Percentiles rank a stretch among this genome's conserved stretches.
phyloP scores from a whole-genome alignment of 2,888 invertebrate species.

The Heteropelma amictum region DNA sequence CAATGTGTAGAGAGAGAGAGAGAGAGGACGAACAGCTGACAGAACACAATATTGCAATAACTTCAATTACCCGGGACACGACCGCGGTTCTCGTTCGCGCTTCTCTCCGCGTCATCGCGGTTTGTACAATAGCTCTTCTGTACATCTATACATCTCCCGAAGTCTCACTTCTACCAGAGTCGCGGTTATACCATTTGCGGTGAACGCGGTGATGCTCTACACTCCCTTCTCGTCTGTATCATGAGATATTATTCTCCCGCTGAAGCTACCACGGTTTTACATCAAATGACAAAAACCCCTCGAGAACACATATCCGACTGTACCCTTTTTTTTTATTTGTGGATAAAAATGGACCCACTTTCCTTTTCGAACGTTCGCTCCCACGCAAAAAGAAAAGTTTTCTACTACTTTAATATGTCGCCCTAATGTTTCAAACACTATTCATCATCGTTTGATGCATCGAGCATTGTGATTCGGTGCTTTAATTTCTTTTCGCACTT shows the following conservation, averaged over 20 bases:
- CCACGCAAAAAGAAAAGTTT: not conserved
- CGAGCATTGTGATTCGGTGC: no score
- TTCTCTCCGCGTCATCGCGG: conserved; percentile 53
- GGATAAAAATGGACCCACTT: not conserved
- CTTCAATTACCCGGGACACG: conserved; percentile 76
- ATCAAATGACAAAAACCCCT: conserved; percentile 4
- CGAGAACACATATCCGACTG: not conserved
- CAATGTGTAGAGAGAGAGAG: not conserved
- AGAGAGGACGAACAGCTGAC: conserved; percentile 69
- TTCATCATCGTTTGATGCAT: no score
- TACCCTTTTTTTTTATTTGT: not conserved
- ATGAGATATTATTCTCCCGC: conserved; percentile 33
- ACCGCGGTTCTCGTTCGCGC: conserved; percentile 55
- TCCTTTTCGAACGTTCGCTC: not conserved
- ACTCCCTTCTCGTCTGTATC: conserved; percentile 19
- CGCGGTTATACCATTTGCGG: conserved; percentile 50
- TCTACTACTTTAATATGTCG: no score
- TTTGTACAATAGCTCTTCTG: conserved; percentile 46
- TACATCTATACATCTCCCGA: conserved; percentile 6
- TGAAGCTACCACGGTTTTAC: conserved; percentile 35
- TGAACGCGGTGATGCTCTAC: conserved; percentile 47
- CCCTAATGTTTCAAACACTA: no score
- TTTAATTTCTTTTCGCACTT: no score
- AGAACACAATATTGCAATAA: conserved; percentile 78
- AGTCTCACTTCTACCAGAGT: not conserved